Base-by-base conservation (phyloP, 64 coral and sea anemone genomes). In the Platygyra sinensis region DNA sequence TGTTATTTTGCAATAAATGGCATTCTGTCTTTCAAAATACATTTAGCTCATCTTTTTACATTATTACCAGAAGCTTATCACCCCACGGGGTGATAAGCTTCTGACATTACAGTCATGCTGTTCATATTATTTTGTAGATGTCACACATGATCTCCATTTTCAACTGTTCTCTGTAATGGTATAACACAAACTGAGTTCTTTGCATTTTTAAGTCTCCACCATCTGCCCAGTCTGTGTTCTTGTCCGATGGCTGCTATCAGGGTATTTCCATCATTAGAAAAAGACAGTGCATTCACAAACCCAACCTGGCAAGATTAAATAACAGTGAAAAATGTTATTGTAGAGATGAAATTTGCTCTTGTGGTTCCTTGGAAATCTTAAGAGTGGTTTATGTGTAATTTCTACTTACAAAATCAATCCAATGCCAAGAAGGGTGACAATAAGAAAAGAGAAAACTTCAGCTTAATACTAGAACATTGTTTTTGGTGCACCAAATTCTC, bases 151-250 rank as follows among this genome's bases (percentile, higher is more conserved):
- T 22, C 28, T 62, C 69, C 86, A 75, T 87, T 74, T 15, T 87
- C 17, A 32, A 38, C 50, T 87, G 50, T 87, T 93, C 74, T 93
- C 52, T 87, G 50, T 33, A 99, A 74, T 3, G 85, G 88, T 61
- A 99, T 93, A 33, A 99, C 77, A 89, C 88, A 93, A 57, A 99
- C 29, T 14, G 76, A 87, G 88, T 99, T 99, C 54, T 93, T 93
- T 31, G 97, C 94, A 22, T 96, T 51, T 86, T 99, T 99, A 17
- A 96, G 62, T 67, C 86, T 95, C 97, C 97, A 99, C 97, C 97
- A 99, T 60, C 97, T 91, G 9, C 97, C 97, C 20, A 99, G 79
- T 19, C 91, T 92, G 55, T 99, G 97, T 80, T 99, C 97, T 65
- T 99, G 94, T 64, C 97, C 97, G 52, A 99, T 67, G 39, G 88